These are phyloP conservation scores for Eolophus roseicapilla DNA, from an alignment of 2,113 vertebrate genomes.

Conservation along the genomic window DNA sequence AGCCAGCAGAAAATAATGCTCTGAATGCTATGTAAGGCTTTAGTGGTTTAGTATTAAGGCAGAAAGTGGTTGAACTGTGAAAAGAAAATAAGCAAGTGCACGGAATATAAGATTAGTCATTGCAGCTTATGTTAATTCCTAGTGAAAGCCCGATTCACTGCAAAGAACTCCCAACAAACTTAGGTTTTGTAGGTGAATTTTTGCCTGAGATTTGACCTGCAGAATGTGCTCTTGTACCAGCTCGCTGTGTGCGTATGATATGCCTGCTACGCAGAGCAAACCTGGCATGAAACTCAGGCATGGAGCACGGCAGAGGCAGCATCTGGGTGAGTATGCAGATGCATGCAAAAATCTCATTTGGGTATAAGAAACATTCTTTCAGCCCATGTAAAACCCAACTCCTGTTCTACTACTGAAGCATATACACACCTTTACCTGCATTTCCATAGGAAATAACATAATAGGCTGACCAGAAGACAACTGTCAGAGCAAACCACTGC, in stretches of 20 bases:
- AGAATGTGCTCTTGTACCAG: slow-evolving; percentile 40
- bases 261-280: slow-evolving; percentile 47
- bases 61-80: slow-evolving; percentile 48
- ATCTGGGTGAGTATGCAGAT: slow-evolving; percentile 17
- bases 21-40: slow-evolving; percentile 56
- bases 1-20: slow-evolving; percentile 55
- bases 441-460: not conserved
- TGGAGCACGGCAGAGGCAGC: slow-evolving; percentile 34
- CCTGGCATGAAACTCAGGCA: slow-evolving; percentile 1
- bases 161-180: not conserved
- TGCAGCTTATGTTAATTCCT: slow-evolving; percentile 59
- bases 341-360: slow-evolving; percentile 24
- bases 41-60: slow-evolving; percentile 26
- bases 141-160: slow-evolving; percentile 58
- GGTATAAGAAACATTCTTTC: slow-evolving; percentile 12
- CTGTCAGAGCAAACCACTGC: not conserved
- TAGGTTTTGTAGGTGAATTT: slow-evolving; percentile 52
- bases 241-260: slow-evolving; percentile 48
- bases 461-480: not conserved
- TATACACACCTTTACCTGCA: not conserved
- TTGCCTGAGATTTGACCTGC: not conserved
- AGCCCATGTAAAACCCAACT: not conserved
- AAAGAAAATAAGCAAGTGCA: slow-evolving; percentile 49
- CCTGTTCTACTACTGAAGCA: not conserved
- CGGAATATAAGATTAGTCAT: slow-evolving; percentile 30